Evolutionary conservation across 2,888 invertebrate genomes (phyloP).

Genomic region (Tortricodes alternella): DNA sequence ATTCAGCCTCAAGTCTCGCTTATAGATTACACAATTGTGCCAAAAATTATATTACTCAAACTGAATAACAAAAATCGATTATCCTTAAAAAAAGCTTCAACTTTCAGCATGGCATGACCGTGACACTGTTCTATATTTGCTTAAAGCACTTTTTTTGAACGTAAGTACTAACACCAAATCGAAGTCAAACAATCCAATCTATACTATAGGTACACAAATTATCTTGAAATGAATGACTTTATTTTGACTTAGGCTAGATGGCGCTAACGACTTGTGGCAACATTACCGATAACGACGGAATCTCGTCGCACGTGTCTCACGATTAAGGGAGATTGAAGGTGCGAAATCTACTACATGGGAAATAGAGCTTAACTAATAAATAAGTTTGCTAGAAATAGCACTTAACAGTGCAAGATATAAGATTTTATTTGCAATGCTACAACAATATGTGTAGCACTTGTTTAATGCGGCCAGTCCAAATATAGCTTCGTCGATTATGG

Average conservation of each 20-base stretch:
- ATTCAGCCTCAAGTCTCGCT: too few relatives aligned
- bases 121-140: too few relatives aligned
- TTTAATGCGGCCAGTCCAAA: not conserved
- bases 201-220: not conserved
- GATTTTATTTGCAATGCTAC: not conserved
- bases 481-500: not conserved
- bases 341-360: not conserved
- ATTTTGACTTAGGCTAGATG: not conserved
- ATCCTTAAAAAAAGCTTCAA: too few relatives aligned
- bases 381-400: not conserved
- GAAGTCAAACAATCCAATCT: not conserved
- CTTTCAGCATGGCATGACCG: too few relatives aligned
- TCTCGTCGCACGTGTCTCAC: constrained; percentile 5
- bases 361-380: not conserved
- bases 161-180: too few relatives aligned
- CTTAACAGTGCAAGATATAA: not conserved
- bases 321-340: constrained; percentile 6
- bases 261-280: not conserved
- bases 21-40: too few relatives aligned
- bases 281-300: constrained; percentile 13
- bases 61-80: too few relatives aligned
- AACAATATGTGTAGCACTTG: not conserved
- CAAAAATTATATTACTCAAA: too few relatives aligned
- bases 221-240: not conserved
- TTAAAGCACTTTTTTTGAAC: too few relatives aligned